A percentile compares a stretch with the other conserved stretches of the same genome.
These are phyloP conservation scores for Brachionichthys hirsutus DNA, from an alignment of 2,113 vertebrate genomes.

Conservation along the genomic window DNA sequence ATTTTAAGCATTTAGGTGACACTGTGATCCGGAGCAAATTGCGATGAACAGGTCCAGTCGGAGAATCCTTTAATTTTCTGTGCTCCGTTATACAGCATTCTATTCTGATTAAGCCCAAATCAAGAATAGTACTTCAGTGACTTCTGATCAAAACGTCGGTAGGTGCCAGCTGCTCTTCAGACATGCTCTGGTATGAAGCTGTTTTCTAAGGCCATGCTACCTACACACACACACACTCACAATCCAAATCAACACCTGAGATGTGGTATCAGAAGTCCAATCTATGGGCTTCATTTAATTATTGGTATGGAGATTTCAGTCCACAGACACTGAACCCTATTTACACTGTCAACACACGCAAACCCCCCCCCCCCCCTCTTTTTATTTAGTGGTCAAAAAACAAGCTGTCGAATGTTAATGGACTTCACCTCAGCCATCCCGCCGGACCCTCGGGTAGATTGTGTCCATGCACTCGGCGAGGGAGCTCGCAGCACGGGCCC, in stretches of 20 bases:
- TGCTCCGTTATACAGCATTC: slow-evolving; percentile 17
- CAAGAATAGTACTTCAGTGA: slow-evolving; percentile 8
- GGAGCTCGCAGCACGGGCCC: slow-evolving; percentile 57
- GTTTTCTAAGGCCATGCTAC: not conserved
- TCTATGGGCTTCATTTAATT: slow-evolving; percentile 15
- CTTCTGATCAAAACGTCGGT: slow-evolving; percentile 36
- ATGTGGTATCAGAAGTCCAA: slow-evolving; percentile 3
- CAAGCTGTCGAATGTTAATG: slow-evolving; percentile 69
- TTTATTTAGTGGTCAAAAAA: slow-evolving; percentile 75
- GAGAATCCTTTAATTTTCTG: slow-evolving; percentile 15
- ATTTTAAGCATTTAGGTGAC: slow-evolving; percentile 17
- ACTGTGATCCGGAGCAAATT: slow-evolving; percentile 12
- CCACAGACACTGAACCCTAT: slow-evolving; percentile 41
- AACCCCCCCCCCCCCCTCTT: slow-evolving; percentile 60
- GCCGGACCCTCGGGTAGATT: slow-evolving; percentile 54
- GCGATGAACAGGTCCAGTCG: not conserved
- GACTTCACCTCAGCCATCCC: slow-evolving; percentile 69
- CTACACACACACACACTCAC: no score
- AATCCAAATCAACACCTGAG: slow-evolving; percentile 11
- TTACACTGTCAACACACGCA: slow-evolving; percentile 46
- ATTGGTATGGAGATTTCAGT: slow-evolving; percentile 9
- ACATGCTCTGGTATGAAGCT: slow-evolving; percentile 15
- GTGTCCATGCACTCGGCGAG: slow-evolving; percentile 43
- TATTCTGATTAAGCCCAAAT: slow-evolving; percentile 18
- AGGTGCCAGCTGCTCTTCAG: slow-evolving; percentile 9